Evolutionary conservation across 2,888 invertebrate genomes (phyloP), one percentile per base, ranked within the genome.

Genomic region (Habrosyne pyritoides): DNA sequence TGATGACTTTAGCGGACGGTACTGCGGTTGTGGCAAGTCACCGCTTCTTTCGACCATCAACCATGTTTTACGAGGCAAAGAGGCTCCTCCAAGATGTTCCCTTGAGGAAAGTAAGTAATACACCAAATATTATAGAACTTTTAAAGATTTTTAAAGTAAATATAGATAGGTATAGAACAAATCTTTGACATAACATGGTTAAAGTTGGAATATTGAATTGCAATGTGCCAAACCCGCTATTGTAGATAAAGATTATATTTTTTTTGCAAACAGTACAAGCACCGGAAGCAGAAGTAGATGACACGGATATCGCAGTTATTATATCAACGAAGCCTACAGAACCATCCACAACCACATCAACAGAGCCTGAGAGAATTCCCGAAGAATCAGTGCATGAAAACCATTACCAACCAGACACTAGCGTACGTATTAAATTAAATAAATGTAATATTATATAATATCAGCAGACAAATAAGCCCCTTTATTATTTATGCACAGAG

Each of bases 21-120:
- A 94, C 56, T 98, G 98, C 71, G 95, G 94, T 8, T 98, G 98
- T 75, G 98, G 97, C 65, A 94, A 95, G 21, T 96, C 96, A 76
- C 98, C 98, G 0, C 86, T 98, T 30, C 84, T 98, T 1, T 94
- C 94, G 59, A 96, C 96, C 0, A 96, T 98, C 71, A 97, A 98
- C 78, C 91, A 96, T 66, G 96, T 97, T 0, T 87, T 98, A 4
- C 91, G 97, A 59, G 94, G 94, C 56, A 95, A 95, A 0, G 93
- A 94, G 52, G 93, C 94, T 0, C 95, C 95, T 55, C 95, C 96
- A 0, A 67, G 77, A 21, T 87, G 92, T 55, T 66, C 69, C 2
- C 83, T 92, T 21, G 78, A 88, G 77, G 91, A 91, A 61, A 79
- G 92, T 91, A 69, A 83, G 88, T 82, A 50, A 21, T 14, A 49